Evolutionary conservation across 37 sponge, comb jelly and placozoan species (phyloP).

Genomic region (Crambe crambe): DNA sequence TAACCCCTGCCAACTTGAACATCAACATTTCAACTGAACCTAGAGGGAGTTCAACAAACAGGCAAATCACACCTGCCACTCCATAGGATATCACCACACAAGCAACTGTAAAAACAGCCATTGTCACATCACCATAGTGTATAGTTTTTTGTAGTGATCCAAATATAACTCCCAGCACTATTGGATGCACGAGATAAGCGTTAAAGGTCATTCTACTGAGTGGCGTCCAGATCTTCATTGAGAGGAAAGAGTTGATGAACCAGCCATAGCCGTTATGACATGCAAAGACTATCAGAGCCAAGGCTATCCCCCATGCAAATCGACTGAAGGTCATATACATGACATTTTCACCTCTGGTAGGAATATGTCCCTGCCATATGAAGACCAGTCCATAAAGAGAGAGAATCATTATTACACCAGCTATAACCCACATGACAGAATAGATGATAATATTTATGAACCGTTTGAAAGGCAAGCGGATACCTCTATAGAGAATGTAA

Average conservation of each 20-base stretch:
- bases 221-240: conserved; percentile 88
- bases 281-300: conserved; percentile 63
- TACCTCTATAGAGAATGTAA: conserved; percentile 57
- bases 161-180: conserved; percentile 59
- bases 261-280: conserved; percentile 90
- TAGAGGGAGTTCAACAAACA: conserved; percentile 79
- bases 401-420: conserved; percentile 13
- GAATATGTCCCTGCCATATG: conserved; percentile 50
- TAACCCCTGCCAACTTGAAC: conserved; percentile 51
- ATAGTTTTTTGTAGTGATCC: conserved; percentile 20
- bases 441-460: conserved; percentile 7
- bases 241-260: conserved; percentile 65
- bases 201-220: conserved; percentile 83
- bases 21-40: conserved; percentile 55
- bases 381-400: conserved; percentile 65
- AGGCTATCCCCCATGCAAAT: conserved; percentile 64
- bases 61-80: conserved; percentile 58
- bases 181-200: conserved; percentile 86
- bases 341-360: conserved; percentile 56
- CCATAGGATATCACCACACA: conserved; percentile 64
- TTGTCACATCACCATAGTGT: conserved; percentile 27
- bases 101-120: conserved; percentile 49
- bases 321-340: conserved; percentile 60
- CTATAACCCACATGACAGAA: conserved; percentile 31
- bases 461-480: conserved; percentile 14